phyloP scores from a whole-genome alignment of 2,797 vertebrate genomes.

The Spinibarbus caldwelli region DNA sequence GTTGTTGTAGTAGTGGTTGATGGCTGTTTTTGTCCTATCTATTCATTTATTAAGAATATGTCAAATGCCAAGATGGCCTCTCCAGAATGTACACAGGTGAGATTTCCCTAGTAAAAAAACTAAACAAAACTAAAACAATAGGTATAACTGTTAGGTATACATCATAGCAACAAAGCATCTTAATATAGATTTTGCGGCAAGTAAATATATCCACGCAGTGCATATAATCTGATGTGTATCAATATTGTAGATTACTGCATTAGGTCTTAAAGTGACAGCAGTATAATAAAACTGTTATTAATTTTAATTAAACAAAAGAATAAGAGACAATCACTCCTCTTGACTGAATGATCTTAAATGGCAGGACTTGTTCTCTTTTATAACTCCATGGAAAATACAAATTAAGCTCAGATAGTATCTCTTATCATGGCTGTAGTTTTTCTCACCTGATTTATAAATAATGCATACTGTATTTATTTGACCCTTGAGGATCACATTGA shows the following conservation, averaged over 20 bases:
- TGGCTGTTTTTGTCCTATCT: no score
- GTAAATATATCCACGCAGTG: no score
- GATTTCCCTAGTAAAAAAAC: no score
- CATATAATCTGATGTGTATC: background rate
- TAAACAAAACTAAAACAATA: no score
- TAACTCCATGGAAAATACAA: background rate
- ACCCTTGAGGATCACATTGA: background rate
- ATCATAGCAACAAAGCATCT: no score
- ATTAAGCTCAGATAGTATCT: background rate
- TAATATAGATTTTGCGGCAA: no score
- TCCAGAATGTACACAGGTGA: no score
- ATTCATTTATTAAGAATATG: no score
- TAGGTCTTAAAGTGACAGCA: background rate
- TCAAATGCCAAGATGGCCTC: no score
- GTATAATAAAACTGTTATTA: background rate
- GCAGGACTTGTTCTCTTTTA: background rate
- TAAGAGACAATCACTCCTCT: background rate
- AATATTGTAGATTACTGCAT: background rate
- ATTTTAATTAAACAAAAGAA: background rate
- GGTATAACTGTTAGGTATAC: no score
- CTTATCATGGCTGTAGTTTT: background rate
- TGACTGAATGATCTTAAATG: background rate
- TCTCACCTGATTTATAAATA: background rate
- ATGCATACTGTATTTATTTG: background rate
- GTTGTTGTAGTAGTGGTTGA: background rate